Conservation (phyloP, 2,797 vertebrate species). For the Smutsia temminckii region DNA sequence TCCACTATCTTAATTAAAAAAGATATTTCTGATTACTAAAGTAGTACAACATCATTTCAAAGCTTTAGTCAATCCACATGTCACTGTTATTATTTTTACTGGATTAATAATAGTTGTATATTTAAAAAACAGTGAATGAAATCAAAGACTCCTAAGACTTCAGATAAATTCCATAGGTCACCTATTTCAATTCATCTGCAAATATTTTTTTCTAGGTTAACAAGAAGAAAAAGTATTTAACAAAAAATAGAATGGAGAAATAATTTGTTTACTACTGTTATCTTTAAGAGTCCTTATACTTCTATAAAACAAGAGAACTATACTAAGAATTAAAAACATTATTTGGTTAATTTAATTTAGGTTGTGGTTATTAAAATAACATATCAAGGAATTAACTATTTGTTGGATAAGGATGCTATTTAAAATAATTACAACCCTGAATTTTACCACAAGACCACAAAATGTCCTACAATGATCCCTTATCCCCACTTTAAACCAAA, state of each 20-base stretch:
- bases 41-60: neutral
- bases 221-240: conserved; percentile 42
- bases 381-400: conserved; percentile 20
- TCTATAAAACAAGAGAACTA: conserved; percentile 10
- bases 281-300: conserved; percentile 13
- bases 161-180: conserved; percentile 42
- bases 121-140: conserved; percentile 26
- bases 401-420: neutral
- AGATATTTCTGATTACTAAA: conserved; percentile 15
- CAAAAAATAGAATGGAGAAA: conserved; percentile 37
- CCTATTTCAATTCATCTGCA: conserved; percentile 7
- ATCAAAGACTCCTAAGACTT: neutral
- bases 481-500: neutral
- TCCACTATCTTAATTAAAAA: neutral
- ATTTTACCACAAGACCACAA: neutral
- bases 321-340: conserved; percentile 52
- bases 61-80: neutral
- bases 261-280: conserved; percentile 8
- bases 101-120: neutral
- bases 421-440: conserved; percentile 13
- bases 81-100: conserved; percentile 41
- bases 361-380: conserved; percentile 37
- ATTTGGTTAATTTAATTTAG: conserved; percentile 51
- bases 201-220: conserved; percentile 9
- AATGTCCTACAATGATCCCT: neutral